Evolutionary conservation across 2,888 invertebrate genomes (phyloP), one percentile per base, ranked within the genome.

Genomic region (Diadegma fenestrale): DNA sequence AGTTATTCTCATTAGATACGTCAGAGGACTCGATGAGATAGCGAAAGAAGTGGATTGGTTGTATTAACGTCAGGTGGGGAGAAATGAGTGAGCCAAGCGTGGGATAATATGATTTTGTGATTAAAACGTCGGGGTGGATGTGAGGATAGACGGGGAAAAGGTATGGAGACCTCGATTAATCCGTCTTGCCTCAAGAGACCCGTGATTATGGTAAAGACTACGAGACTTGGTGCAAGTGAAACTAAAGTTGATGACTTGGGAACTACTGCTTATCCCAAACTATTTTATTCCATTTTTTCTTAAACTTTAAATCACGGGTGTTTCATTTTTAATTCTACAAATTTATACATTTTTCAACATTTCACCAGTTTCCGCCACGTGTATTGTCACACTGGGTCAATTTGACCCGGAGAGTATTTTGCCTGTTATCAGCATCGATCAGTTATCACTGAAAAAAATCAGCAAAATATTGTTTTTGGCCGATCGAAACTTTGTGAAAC

Each of bases 81-180:
- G 69, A 64, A 41, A 69, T 77, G 85, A 48, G 73, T 69, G 78
- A 77, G 81, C 51, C 81, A 79, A 85, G 75, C 85, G 85, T 85
- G 85, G 85, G 85, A 85, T 85, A 85, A 85, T 82, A 79, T 79
- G 82, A 85, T 85, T 85, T 79, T 82, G 82, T 82, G 81, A 82
- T 82, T 85, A 85, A 85, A 85, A 85, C 79, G 69, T 85, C 82
- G 69, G 68, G 69, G 78, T 63, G 41, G 51, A 79, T 66, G 45
- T 43, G 43, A 54, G 71, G 81, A 79, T 84, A 80, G 71, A 54
- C 68, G 33, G 63, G 61, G 71, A 54, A 54, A 78, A 69, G 30
- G 45, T 48, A 76, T 77, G 45, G 85, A 81, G 63, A 64, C 69
- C 72, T 33, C 84, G 76, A 84, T 76, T 84, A 80, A 84, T 84